Evolutionary conservation across 2,113 vertebrate genomes (phyloP).

Genomic region (Oncorhynchus nerka): DNA sequence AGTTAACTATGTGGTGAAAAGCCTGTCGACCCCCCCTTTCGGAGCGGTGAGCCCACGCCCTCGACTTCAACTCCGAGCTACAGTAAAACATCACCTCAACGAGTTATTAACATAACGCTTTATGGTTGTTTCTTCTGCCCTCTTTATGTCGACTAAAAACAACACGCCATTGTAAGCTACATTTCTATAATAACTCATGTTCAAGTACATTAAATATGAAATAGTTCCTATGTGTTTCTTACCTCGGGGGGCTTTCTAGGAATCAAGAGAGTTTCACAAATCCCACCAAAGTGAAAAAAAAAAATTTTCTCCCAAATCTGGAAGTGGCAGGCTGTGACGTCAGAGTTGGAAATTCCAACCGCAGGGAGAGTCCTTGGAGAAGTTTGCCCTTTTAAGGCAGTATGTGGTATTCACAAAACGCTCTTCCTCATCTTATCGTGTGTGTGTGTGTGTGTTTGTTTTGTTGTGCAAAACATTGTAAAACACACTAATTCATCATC

Average conservation of each 20-base stretch:
- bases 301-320: slow-evolving; percentile 71
- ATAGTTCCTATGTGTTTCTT: slow-evolving; percentile 48
- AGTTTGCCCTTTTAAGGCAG: slow-evolving; percentile 81
- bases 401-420: not conserved
- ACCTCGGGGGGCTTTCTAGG: slow-evolving; percentile 76
- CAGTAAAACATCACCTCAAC: slow-evolving; percentile 30
- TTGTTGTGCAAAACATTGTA: slow-evolving; percentile 33
- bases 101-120: too few species aligned
- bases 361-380: slow-evolving; percentile 44
- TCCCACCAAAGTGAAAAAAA: slow-evolving; percentile 78
- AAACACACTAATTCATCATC: not conserved
- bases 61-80: slow-evolving; percentile 58
- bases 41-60: slow-evolving; percentile 68
- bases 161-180: not conserved
- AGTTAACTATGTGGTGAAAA: too few species aligned
- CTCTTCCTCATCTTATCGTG: slow-evolving; percentile 30
- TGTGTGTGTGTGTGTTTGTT: slow-evolving; percentile 26
- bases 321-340: slow-evolving; percentile 80
- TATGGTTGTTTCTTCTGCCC: not conserved
- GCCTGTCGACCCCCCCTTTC: not conserved
- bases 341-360: slow-evolving; percentile 77
- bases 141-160: not conserved
- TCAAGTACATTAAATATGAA: not conserved
- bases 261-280: slow-evolving; percentile 63
- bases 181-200: not conserved